Percentiles rank a stretch among this genome's conserved stretches.
Evolutionary conservation across 92 coral and sea anemone genomes (phyloP).

Genomic region (Epizoanthus illoricatus): DNA sequence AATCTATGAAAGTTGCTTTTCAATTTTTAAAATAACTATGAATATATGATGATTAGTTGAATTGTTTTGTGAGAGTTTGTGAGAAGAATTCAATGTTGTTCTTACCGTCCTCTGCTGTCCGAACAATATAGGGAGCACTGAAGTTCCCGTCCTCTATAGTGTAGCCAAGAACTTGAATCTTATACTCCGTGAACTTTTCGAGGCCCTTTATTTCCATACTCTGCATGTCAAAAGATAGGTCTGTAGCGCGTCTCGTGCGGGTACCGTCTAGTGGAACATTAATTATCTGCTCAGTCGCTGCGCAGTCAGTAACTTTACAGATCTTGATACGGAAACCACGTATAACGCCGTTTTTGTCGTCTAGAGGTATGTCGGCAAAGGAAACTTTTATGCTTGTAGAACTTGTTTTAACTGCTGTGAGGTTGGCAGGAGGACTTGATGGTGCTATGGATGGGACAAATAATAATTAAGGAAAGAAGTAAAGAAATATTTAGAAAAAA

Average conservation of each 20-base stretch:
- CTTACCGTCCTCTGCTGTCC: conserved; percentile 22
- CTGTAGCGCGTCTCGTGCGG: conserved; percentile 21
- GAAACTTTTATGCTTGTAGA: conserved; percentile 56
- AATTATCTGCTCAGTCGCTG: conserved; percentile 10
- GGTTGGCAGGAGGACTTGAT: conserved; percentile 41
- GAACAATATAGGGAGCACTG: neutral
- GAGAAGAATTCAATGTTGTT: neutral
- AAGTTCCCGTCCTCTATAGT: conserved; percentile 18
- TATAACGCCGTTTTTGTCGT: conserved; percentile 52
- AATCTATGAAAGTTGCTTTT: too few relatives aligned
- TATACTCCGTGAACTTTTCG: conserved; percentile 34
- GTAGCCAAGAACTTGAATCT: conserved; percentile 40
- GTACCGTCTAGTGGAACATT: conserved; percentile 2
- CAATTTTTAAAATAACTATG: too few relatives aligned
- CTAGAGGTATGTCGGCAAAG: conserved; percentile 54
- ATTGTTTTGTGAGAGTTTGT: neutral
- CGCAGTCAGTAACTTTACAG: conserved; percentile 44
- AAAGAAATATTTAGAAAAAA: neutral
- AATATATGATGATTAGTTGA: too few relatives aligned
- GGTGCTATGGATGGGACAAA: conserved; percentile 41
- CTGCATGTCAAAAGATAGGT: conserved; percentile 5
- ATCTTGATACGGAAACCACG: conserved; percentile 52
- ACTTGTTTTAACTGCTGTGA: conserved; percentile 49
- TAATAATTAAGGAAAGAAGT: neutral
- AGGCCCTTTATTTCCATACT: conserved; percentile 11